Conservation (phyloP, 64 coral and sea anemone species). For the Orbicella faveolata region DNA sequence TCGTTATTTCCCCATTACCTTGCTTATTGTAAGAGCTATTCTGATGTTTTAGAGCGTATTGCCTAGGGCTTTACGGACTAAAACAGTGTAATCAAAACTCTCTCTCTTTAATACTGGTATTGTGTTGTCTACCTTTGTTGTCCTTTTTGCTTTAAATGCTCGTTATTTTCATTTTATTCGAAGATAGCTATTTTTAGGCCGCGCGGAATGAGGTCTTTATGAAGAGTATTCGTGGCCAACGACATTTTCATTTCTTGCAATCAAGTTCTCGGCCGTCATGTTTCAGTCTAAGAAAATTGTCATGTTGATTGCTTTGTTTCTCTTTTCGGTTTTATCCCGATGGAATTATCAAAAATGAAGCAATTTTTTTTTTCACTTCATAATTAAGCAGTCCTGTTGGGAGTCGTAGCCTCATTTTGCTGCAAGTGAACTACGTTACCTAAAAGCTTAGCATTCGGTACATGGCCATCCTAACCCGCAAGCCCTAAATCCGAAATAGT, state of each 20-base stretch:
- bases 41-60: neutral
- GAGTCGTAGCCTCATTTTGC: too few relatives aligned
- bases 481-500: too few relatives aligned
- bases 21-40: conserved; percentile 12
- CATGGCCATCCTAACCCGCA: too few relatives aligned
- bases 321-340: neutral
- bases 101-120: neutral
- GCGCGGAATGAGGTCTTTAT: neutral
- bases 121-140: neutral
- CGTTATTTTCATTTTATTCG: neutral
- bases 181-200: neutral
- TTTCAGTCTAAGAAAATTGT: neutral
- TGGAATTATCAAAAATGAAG: neutral
- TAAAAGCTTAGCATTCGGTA: too few relatives aligned
- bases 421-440: too few relatives aligned
- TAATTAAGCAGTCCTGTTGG: neutral
- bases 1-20: conserved; percentile 1
- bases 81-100: conserved; percentile 17
- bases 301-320: neutral
- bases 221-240: too few relatives aligned
- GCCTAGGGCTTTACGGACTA: conserved; percentile 2
- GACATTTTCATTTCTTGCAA: neutral
- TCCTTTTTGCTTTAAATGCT: neutral
- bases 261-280: neutral
- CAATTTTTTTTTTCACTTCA: neutral